These are phyloP conservation scores for Manis pentadactyla DNA, from an alignment of 2,797 vertebrate genomes.

Conservation along the genomic window DNA sequence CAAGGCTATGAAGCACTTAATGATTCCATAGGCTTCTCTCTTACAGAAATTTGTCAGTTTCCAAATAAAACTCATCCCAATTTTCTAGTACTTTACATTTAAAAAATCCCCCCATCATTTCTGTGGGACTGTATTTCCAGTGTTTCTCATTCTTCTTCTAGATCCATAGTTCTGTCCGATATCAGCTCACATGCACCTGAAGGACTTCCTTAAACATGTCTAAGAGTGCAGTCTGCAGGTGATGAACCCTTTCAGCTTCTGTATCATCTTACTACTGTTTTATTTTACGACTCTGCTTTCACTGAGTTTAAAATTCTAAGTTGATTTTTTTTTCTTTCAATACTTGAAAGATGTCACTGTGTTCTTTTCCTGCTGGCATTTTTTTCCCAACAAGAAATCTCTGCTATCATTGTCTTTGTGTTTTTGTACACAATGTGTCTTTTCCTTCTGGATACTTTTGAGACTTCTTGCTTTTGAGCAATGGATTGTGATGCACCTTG, in stretches of 20 bases:
- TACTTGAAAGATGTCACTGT: not conserved
- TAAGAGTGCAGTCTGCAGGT: not conserved
- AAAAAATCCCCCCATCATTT: not conserved
- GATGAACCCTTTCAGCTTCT: conserved; percentile 18
- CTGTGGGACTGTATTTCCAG: not conserved
- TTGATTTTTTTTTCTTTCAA: not conserved
- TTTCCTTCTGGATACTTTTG: conserved; percentile 6
- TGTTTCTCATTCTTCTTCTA: not conserved
- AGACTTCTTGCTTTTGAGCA: not conserved
- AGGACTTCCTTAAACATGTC: conserved; percentile 4
- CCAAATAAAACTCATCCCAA: not conserved
- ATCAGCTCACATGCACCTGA: not conserved
- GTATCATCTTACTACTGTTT: conserved; percentile 30
- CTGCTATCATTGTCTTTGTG: not conserved
- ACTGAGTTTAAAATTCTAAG: conserved; percentile 30
- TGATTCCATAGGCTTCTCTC: not conserved
- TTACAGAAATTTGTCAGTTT: not conserved
- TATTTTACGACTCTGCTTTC: conserved; percentile 58
- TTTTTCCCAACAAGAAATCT: not conserved
- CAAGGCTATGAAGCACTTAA: not conserved
- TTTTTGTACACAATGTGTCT: not conserved
- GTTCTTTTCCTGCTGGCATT: not conserved
- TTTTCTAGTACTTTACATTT: not conserved
- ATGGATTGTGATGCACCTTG: not conserved
- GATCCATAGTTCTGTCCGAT: not conserved